Conservation (phyloP, 53 echinoderm and acorn worm genomes). For the Patiria pectinifera region DNA sequence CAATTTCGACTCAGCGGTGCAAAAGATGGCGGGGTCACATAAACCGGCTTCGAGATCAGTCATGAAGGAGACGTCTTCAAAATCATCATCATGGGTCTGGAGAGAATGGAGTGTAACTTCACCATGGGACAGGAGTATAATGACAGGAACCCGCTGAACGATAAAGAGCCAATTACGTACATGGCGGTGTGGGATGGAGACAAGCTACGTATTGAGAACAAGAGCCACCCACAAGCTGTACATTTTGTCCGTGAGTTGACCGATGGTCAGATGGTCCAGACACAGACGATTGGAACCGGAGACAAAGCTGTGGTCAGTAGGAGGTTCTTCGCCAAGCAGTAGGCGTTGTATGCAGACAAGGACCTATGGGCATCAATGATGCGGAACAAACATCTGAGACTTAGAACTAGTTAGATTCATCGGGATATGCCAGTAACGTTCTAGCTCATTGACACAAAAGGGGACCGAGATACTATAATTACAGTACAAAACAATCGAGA, state of each 20-base stretch:
- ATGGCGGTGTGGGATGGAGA: constrained; percentile 46
- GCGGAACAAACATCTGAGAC: no score
- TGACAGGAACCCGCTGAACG: constrained; percentile 39
- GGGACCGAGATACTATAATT: no score
- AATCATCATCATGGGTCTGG: constrained; percentile 40
- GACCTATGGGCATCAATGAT: no score
- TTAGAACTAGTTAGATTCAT: no score
- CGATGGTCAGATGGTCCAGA: constrained; percentile 40
- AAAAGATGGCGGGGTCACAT: constrained; percentile 7
- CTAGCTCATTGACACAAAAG: no score
- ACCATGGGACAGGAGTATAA: constrained; percentile 58
- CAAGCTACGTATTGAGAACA: constrained; percentile 9
- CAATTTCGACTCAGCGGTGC: constrained; percentile 27
- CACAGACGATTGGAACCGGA: constrained; percentile 29
- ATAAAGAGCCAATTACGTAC: constrained; percentile 41
- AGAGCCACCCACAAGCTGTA: constrained; percentile 45
- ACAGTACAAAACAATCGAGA: no score
- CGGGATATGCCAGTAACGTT: no score
- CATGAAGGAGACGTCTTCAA: constrained; percentile 61
- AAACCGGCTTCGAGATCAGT: constrained; percentile 40
- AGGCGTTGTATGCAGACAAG: not conserved
- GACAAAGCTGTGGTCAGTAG: constrained; percentile 42
- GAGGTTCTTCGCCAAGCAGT: constrained; percentile 16
- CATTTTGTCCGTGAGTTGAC: constrained; percentile 31
- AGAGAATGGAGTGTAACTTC: constrained; percentile 35